phyloP scores from a whole-genome alignment of 2,888 invertebrate genomes.

The Geotrupes spiniger region DNA sequence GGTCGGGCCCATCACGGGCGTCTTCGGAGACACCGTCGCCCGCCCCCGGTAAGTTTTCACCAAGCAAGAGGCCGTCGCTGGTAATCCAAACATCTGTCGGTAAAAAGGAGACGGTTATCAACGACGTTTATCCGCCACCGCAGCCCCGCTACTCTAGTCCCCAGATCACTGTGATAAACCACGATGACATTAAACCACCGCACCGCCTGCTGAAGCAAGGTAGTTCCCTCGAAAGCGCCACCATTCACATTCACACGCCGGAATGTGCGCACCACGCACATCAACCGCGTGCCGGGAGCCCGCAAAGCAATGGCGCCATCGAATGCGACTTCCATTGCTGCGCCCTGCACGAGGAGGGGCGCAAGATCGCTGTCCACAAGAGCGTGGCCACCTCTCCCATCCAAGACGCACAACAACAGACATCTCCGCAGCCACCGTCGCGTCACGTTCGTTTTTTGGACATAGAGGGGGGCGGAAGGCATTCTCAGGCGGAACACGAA shows the following conservation, averaged over 20 bases:
- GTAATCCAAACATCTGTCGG: constrained; percentile 63
- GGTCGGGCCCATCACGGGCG: constrained; percentile 59
- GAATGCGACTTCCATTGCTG: constrained; percentile 97
- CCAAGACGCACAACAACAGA: constrained; percentile 65
- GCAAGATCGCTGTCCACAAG: constrained; percentile 88
- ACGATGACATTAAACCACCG: constrained; percentile 69
- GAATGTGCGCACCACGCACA: constrained; percentile 75
- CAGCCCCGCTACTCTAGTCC: constrained; percentile 58
- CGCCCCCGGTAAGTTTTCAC: constrained; percentile 56
- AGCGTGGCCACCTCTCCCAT: constrained; percentile 92
- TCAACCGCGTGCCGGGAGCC: constrained; percentile 64
- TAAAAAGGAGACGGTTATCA: constrained; percentile 60
- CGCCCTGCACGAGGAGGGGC: constrained; percentile 89
- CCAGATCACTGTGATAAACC: constrained; percentile 92
- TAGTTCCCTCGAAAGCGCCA: constrained; percentile 68
- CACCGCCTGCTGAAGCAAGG: constrained; percentile 50
- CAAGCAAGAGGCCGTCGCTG: constrained; percentile 65
- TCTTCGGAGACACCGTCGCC: constrained; percentile 53
- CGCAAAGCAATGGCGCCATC: constrained; percentile 57
- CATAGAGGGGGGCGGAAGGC: constrained; percentile 59
- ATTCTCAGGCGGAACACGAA: constrained; percentile 61
- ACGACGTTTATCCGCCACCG: constrained; percentile 46
- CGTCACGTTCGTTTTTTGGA: constrained; percentile 85
- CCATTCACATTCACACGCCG: constrained; percentile 78
- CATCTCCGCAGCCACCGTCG: constrained; percentile 56